phyloP scores from a whole-genome alignment of 2,888 invertebrate genomes.

The Sialis lutaria region DNA sequence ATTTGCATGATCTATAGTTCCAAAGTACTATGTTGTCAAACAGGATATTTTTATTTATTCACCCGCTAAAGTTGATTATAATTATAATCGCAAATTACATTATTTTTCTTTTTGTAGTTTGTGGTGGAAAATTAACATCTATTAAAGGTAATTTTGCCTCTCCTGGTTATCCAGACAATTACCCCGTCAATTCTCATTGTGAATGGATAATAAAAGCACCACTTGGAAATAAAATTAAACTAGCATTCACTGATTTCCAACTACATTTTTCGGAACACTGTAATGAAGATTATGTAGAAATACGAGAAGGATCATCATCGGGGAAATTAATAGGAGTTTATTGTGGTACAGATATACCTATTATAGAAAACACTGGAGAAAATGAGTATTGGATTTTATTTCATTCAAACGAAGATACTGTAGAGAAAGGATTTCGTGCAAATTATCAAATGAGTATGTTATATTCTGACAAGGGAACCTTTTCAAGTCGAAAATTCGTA shows the following conservation, averaged over 20 bases:
- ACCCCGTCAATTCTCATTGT: slow-evolving; percentile 53
- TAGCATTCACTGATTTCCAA: slow-evolving; percentile 51
- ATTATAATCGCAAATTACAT: too few relatives aligned
- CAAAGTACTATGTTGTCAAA: too few relatives aligned
- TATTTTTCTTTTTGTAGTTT: slow-evolving; percentile 50
- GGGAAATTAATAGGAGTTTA: slow-evolving; percentile 56
- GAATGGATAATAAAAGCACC: slow-evolving; percentile 52
- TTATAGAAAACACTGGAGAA: slow-evolving; percentile 25
- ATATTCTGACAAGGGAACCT: too few relatives aligned
- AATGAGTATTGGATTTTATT: slow-evolving; percentile 59
- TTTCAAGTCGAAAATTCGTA: too few relatives aligned
- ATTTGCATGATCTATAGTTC: too few relatives aligned
- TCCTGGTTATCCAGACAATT: slow-evolving; percentile 53
- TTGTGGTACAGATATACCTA: slow-evolving; percentile 49
- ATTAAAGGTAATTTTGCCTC: slow-evolving; percentile 45
- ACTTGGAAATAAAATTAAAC: slow-evolving; percentile 47
- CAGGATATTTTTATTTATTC: too few relatives aligned
- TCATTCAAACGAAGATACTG: slow-evolving; percentile 39
- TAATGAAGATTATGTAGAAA: slow-evolving; percentile 70
- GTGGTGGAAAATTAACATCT: slow-evolving; percentile 47
- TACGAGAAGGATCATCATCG: slow-evolving; percentile 43
- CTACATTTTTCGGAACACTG: slow-evolving; percentile 63
- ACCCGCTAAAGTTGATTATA: too few relatives aligned
- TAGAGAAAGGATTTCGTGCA: slow-evolving; percentile 55
- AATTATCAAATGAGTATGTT: slow-evolving; percentile 46